Percentiles rank a stretch among this genome's conserved stretches.
phyloP scores from a whole-genome alignment of 2,797 vertebrate species.

The Rhinatrema bivittatum region DNA sequence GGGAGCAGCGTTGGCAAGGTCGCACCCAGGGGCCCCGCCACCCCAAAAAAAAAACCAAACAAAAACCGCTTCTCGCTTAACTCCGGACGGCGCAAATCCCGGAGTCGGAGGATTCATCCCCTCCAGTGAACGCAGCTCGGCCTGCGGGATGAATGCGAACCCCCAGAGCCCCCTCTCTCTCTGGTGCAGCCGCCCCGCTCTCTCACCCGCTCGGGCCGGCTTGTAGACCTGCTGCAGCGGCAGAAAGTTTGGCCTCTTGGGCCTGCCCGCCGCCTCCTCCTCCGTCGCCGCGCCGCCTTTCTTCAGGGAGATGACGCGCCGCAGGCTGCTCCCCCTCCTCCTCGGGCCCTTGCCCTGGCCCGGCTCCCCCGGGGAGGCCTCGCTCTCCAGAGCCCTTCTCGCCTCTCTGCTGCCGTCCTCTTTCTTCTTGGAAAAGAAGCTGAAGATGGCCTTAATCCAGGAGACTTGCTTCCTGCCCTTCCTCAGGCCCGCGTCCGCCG shows the following conservation, averaged over 20 bases:
- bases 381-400: not conserved
- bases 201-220: constrained; percentile 7
- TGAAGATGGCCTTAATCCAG: constrained; percentile 61
- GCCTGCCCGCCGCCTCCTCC: not conserved
- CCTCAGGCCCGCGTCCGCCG: constrained; percentile 3
- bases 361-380: not conserved
- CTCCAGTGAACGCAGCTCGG: too few species aligned
- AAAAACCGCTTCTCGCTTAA: too few species aligned
- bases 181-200: too few species aligned
- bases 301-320: constrained; percentile 44
- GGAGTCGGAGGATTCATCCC: too few species aligned
- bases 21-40: too few species aligned
- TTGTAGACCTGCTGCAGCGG: constrained; percentile 26
- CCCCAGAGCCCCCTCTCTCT: too few species aligned
- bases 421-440: constrained; percentile 48
- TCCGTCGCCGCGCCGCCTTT: constrained; percentile 25
- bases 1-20: too few species aligned
- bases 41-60: too few species aligned
- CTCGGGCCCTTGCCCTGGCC: constrained; percentile 22
- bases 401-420: constrained; percentile 40
- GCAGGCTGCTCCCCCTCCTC: constrained; percentile 50
- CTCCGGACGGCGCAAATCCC: too few species aligned
- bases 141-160: too few species aligned
- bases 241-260: constrained; percentile 40
- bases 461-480: constrained; percentile 18